These are phyloP conservation scores for Ypsolopha scabrella DNA, from an alignment of 2,888 invertebrate genomes.

Conservation along the genomic window DNA sequence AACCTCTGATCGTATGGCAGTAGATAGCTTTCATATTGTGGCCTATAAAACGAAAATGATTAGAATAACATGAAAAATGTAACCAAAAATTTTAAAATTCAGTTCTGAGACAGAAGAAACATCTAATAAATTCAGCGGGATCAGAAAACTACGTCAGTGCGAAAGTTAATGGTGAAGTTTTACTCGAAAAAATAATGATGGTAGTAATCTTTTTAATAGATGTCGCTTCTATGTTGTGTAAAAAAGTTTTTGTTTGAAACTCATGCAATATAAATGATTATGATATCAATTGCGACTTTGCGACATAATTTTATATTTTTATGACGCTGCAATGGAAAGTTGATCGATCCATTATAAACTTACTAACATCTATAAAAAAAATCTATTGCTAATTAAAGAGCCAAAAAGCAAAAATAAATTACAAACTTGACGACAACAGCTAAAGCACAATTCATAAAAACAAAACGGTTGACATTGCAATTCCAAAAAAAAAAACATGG, in stretches of 20 bases:
- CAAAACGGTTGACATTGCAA: not conserved
- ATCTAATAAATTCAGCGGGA: no score
- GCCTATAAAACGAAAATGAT: slow-evolving; percentile 17
- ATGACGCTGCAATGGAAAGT: no score
- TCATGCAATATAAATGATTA: no score
- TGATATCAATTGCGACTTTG: no score
- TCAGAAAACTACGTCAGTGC: no score
- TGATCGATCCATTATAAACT: not conserved
- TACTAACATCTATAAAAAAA: not conserved
- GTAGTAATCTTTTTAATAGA: no score
- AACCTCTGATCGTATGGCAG: slow-evolving; percentile 56
- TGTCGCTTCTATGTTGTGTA: no score
- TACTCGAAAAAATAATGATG: no score
- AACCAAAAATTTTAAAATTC: slow-evolving; percentile 4
- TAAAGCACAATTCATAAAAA: not conserved
- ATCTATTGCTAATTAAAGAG: not conserved
- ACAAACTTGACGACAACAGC: not conserved
- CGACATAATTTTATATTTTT: no score
- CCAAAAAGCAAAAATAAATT: not conserved
- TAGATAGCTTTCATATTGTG: slow-evolving; percentile 38
- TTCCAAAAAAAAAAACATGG: not conserved
- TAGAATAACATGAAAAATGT: slow-evolving; percentile 13
- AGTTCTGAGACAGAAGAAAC: no score
- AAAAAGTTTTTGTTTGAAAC: no score
- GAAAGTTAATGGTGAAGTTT: no score